Conservation (phyloP, 2,888 invertebrate species). For the Alsophila aescularia region DNA sequence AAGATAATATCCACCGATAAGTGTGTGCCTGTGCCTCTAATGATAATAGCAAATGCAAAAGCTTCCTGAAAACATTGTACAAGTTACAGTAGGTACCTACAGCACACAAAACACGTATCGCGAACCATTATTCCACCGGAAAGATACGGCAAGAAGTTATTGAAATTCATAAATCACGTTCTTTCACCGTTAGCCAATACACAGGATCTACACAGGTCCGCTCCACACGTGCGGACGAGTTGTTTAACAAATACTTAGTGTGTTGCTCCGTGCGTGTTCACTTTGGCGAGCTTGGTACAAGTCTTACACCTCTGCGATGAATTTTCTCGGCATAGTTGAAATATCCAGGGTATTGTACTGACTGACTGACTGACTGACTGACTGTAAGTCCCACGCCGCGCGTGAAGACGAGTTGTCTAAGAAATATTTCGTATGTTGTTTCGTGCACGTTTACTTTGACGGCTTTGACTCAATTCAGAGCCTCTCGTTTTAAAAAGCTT, state of each 20-base stretch:
- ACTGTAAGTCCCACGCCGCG: constrained; percentile 36
- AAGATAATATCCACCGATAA: too few species aligned
- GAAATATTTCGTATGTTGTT: constrained; percentile 65
- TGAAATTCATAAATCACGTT: constrained; percentile 61
- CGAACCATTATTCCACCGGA: not conserved
- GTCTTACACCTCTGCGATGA: constrained; percentile 29
- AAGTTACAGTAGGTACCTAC: too few species aligned
- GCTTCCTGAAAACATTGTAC: too few species aligned
- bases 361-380: too few species aligned
- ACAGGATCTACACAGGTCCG: constrained; percentile 21
- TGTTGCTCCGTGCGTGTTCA: constrained; percentile 52
- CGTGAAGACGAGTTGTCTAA: constrained; percentile 54
- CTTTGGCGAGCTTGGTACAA: constrained; percentile 40
- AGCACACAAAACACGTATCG: not conserved
- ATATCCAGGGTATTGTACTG: too few species aligned
- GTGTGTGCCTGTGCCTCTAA: too few species aligned
- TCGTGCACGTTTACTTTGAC: constrained; percentile 43
- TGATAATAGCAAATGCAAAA: too few species aligned
- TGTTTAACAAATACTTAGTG: constrained; percentile 68
- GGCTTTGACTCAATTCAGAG: constrained; percentile 41
- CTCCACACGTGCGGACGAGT: constrained; percentile 43
- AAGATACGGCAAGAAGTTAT: constrained; percentile 41
- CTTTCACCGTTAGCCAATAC: constrained; percentile 43
- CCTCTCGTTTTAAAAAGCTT: too few species aligned
- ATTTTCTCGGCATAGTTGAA: not conserved